These are phyloP conservation scores for Phylloscopus trochilus DNA, from an alignment of 2,113 vertebrate species.

Conservation along the genomic window DNA sequence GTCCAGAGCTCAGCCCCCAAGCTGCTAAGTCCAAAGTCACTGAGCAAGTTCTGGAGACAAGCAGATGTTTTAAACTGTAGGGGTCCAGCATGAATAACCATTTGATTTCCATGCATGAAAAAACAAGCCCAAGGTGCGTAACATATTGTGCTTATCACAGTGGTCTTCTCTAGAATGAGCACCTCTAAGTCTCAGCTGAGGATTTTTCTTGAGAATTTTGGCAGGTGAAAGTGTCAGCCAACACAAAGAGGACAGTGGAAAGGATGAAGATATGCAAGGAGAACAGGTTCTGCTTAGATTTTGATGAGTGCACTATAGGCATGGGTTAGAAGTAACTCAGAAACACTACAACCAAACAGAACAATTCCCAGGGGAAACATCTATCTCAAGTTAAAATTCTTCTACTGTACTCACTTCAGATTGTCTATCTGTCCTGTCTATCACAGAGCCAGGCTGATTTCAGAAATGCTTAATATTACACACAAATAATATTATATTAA, in stretches of 20 bases:
- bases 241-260: not conserved
- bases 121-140: not conserved
- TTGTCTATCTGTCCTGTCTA: not conserved
- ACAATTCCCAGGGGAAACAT: not conserved
- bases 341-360: not conserved
- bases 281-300: not conserved
- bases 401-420: not conserved
- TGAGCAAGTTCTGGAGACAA: not conserved
- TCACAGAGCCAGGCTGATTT: not conserved
- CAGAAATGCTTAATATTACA: not conserved
- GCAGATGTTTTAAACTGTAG: conserved; percentile 1
- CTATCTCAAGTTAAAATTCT: not conserved
- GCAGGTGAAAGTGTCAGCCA: not conserved
- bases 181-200: not conserved
- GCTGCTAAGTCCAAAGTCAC: not conserved
- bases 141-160: not conserved
- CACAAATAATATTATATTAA: not conserved
- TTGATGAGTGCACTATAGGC: not conserved
- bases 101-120: not conserved
- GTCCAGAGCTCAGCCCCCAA: not conserved
- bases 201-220: not conserved
- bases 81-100: not conserved
- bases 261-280: not conserved
- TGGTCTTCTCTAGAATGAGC: not conserved
- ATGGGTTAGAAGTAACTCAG: not conserved